Percentiles rank a stretch among this genome's conserved stretches.
These are phyloP conservation scores for Neoaliturus tenellus DNA, from an alignment of 2,888 invertebrate species.

Conservation along the genomic window DNA sequence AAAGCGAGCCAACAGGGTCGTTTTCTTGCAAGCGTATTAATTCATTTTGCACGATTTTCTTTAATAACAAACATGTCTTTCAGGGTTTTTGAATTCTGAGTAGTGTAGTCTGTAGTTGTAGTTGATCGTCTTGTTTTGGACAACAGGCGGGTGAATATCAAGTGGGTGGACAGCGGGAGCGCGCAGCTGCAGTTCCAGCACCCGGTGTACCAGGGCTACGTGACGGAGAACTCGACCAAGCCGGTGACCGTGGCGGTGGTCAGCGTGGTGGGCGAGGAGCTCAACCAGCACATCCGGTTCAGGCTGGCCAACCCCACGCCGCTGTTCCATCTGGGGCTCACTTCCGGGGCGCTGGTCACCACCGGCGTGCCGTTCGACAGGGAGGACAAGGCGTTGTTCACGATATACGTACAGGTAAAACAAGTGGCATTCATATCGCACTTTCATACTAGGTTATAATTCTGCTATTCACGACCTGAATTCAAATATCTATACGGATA, in stretches of 20 bases:
- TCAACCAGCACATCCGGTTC: conserved; percentile 93
- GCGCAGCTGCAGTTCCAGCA: conserved; percentile 87
- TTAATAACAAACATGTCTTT: too few relatives aligned
- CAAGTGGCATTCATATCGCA: too few relatives aligned
- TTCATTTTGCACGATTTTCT: too few relatives aligned
- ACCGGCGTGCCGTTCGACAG: conserved; percentile 91
- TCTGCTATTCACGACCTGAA: too few relatives aligned
- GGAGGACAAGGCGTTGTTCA: conserved; percentile 87
- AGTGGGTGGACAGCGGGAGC: conserved; percentile 80
- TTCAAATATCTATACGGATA: too few relatives aligned
- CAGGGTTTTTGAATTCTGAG: too few relatives aligned
- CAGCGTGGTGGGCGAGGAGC: conserved; percentile 88
- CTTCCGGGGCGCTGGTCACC: conserved; percentile 93
- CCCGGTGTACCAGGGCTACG: conserved; percentile 83
- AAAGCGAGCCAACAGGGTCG: too few relatives aligned
- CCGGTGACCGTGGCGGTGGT: conserved; percentile 88
- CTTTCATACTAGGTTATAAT: too few relatives aligned
- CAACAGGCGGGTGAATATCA: conserved; percentile 75
- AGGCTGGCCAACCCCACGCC: conserved; percentile 90
- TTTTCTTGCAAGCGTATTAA: too few relatives aligned
- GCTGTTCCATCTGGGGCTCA: conserved; percentile 90
- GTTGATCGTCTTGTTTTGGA: too few relatives aligned
- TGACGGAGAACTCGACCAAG: conserved; percentile 91
- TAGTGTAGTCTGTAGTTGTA: too few relatives aligned
- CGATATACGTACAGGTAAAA: conserved; percentile 92